Base-by-base conservation (phyloP, 1,140 invertebrate genomes). In the Leptinotarsa texana region DNA sequence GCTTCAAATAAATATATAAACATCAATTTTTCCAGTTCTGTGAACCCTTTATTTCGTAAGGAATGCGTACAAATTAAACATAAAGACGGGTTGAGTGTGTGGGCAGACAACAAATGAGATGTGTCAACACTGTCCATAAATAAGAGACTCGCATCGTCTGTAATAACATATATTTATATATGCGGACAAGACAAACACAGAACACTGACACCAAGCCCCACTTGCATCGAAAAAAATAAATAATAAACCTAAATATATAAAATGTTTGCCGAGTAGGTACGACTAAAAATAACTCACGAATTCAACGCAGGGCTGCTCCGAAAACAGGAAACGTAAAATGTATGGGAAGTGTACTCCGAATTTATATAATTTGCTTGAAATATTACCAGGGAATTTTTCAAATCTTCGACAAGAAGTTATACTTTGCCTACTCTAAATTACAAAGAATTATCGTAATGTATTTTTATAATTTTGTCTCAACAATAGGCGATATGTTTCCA, bases 51-150 rank as follows among this genome's bases (percentile, higher is more conserved):
- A 68, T 69, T 68, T 42, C 57, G 62, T 63, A 62, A 67, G 51
- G 73, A 67, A 80, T 81, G 80, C 75, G 76, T 81, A 82, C 82
- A 82, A 82, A 82, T 82, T 81, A 80, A 81, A 81, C 76, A 81
- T 77, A 82, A 78, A 79, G 73, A 80, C 76, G 77, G 69, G 72
- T 77, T 63, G 80, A 78, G 72, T 77, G 81, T 82, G 82, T 83
- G 82, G 82, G 82, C 80, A 74, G 79, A 51, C 77, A 79, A 83
- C 82, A 83, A 83, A 83, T 82, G 82, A 81, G 82, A 83, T 80
- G 75, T 81, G 82, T 83, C 82, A 83, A 83, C 82, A 83, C 79
- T 81, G 80, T 82, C 79, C 82, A 81, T 81, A 81, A 81, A 81
- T 81, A 81, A 73, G 71, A 77, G 75, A 77, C 76, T 75, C 76